Evolutionary conservation across 2,888 invertebrate species (phyloP).

Genomic region (Athalia cordata): DNA sequence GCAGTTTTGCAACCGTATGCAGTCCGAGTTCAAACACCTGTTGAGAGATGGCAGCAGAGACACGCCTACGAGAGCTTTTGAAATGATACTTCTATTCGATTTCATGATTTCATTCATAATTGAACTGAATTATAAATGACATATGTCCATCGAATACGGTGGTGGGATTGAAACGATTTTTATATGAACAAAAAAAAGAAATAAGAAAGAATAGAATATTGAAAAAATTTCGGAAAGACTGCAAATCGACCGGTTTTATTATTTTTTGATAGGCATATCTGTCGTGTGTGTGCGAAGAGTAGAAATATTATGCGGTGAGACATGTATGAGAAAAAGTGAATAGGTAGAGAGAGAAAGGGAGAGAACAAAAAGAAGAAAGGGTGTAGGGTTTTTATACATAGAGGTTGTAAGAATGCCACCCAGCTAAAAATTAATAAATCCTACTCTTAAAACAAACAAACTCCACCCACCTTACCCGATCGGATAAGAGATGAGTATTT

Average conservation of each 20-base stretch:
- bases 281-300: not conserved
- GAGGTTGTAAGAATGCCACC: constrained; percentile 62
- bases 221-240: no score
- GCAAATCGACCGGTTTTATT: no score
- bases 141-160: not conserved
- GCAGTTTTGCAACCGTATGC: constrained; percentile 10
- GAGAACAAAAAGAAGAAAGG: constrained; percentile 52
- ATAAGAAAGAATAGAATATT: no score
- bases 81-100: not conserved
- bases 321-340: constrained; percentile 23
- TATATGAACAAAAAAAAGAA: no score
- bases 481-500: constrained; percentile 69
- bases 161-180: no score
- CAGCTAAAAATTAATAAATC: constrained; percentile 72
- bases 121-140: no score
- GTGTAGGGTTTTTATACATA: not conserved
- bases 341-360: constrained; percentile 41
- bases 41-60: constrained; percentile 63
- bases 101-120: not conserved
- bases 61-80: constrained; percentile 46
- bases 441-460: constrained; percentile 72
- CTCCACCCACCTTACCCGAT: constrained; percentile 70
- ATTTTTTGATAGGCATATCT: no score
- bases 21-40: constrained; percentile 42
- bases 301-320: constrained; percentile 6